Evolutionary conservation across 2,113 vertebrate species (phyloP).

Genomic region (Struthidea cinerea): DNA sequence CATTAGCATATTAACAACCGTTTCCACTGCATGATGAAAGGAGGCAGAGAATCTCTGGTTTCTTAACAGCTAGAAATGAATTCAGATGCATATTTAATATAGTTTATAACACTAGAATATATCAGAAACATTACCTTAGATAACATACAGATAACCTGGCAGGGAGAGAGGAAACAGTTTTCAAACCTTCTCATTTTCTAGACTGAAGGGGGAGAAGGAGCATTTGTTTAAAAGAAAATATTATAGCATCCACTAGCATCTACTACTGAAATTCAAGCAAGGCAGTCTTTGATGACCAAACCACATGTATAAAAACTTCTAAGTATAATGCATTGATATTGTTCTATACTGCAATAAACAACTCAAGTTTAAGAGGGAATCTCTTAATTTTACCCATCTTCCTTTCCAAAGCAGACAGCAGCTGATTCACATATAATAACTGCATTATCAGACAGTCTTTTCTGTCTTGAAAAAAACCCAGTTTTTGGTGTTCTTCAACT

Average conservation of each 20-base stretch:
- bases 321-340: not conserved
- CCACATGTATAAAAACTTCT: not conserved
- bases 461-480: fast-evolving
- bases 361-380: not conserved
- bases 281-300: not conserved
- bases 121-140: not conserved
- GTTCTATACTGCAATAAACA: not conserved
- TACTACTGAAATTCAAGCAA: not conserved
- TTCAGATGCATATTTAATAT: not conserved
- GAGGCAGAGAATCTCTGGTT: conserved; percentile 95
- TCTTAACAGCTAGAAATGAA: conserved; percentile 80
- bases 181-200: not conserved
- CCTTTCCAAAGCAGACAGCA: not conserved
- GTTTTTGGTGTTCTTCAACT: not conserved
- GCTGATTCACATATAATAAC: not conserved
- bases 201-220: not conserved
- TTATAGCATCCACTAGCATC: not conserved
- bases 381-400: not conserved
- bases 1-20: conserved; percentile 95
- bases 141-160: not conserved
- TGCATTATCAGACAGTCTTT: not conserved
- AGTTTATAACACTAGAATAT: not conserved
- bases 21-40: conserved; percentile 94
- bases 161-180: not conserved
- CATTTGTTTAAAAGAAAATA: not conserved